Evolutionary conservation across 1,140 invertebrate genomes (phyloP), one percentile per base, ranked within the genome.

Genomic region (Anadara kagoshimensis): DNA sequence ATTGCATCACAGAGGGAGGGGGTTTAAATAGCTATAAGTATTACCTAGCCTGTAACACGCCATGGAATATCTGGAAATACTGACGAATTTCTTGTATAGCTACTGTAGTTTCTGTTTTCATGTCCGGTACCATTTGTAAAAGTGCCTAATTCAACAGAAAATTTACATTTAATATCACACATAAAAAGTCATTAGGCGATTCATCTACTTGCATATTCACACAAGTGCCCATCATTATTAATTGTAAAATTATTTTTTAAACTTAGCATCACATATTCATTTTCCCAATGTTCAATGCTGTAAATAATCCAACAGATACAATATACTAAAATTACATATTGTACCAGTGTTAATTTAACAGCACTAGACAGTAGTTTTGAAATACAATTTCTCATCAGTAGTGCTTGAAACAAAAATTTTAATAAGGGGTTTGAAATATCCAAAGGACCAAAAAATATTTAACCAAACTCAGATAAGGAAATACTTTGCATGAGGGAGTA

Each of bases 1-100:
- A n/a, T n/a, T n/a, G n/a, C n/a, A n/a, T n/a, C n/a, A 2, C 8
- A 47, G 1, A 47, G 5, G 18, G n/a, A 41, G 18, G 11, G 12
- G 18, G 41, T n/a, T 1, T 36, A 26, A 18, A 41, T 18, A 45
- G 4, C 2, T 51, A 3, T 51, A 51, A 5, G 54, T 58, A 22
- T 65, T 63, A 72, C 73, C 77, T 73, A 5, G 73, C 61, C 54
- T 80, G 79, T 16, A 80, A 47, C 22, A 67, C 45, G 22, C 73
- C 69, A 51, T 80, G 79, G 41, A 80, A 62, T 5, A 24, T 43
- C 29, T 69, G 69, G 47, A 76, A 80, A 45, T 80, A 70, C 10
- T 43, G 29, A 11, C 49, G 47, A 26, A 80, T 75, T 36, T 80
- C 76, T n/a, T 65, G 61, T 43, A 78, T 69, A 12, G 78, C 75